These are phyloP conservation scores for Drosophila demipolita DNA, from an alignment of 2,888 invertebrate genomes.

Conservation along the genomic window DNA sequence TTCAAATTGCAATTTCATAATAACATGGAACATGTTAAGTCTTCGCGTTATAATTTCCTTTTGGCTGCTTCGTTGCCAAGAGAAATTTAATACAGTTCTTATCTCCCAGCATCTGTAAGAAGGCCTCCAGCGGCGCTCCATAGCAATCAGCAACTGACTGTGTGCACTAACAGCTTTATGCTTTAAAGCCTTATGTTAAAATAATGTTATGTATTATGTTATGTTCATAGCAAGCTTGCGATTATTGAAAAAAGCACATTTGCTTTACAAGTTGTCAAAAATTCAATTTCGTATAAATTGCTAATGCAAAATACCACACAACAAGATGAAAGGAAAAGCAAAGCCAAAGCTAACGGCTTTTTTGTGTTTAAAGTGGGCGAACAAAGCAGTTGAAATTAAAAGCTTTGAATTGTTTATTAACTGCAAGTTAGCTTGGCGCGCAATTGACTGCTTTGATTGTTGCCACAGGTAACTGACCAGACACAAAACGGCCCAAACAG, in stretches of 20 bases:
- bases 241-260: neutral
- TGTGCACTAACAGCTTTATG: slow-evolving; percentile 2
- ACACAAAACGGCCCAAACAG: slow-evolving; percentile 82
- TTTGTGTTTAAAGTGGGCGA: slow-evolving; percentile 32
- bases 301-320: slow-evolving; percentile 2
- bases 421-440: slow-evolving; percentile 56
- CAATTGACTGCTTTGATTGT: slow-evolving; percentile 71
- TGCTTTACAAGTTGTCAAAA: slow-evolving; percentile 21
- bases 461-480: slow-evolving; percentile 84
- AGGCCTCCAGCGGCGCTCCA: neutral
- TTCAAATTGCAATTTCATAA: too few species aligned
- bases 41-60: too few species aligned
- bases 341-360: slow-evolving; percentile 58
- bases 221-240: slow-evolving; percentile 24
- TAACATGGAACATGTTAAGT: too few species aligned
- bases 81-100: too few species aligned
- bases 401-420: slow-evolving; percentile 60
- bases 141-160: slow-evolving; percentile 36
- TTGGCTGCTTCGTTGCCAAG: too few species aligned
- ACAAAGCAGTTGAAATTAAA: slow-evolving; percentile 42
- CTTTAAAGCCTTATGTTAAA: slow-evolving; percentile 13
- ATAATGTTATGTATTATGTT: slow-evolving; percentile 3
- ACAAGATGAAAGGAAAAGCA: slow-evolving; percentile 23
- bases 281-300: slow-evolving; percentile 18
- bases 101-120: neutral